These are phyloP conservation scores for Chorisops tibialis DNA, from an alignment of 2,888 invertebrate species.

Conservation along the genomic window DNA sequence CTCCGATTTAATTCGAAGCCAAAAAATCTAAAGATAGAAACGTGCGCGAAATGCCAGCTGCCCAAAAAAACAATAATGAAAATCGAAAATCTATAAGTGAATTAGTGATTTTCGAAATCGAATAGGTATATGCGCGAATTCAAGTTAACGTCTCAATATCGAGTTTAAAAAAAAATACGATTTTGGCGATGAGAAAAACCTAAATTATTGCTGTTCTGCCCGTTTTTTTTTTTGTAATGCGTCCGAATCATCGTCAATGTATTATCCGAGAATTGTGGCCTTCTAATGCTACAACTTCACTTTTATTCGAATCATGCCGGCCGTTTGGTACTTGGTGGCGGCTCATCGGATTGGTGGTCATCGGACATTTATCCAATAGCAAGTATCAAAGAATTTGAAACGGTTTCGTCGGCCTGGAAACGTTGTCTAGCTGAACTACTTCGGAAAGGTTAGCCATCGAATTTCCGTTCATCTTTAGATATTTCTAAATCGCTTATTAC, in stretches of 20 bases:
- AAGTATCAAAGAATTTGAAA: slow-evolving; percentile 84
- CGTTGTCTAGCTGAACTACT: slow-evolving; percentile 71
- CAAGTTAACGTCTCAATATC: no score
- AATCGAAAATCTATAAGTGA: no score
- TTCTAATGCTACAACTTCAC: slow-evolving; percentile 77
- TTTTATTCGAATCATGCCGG: slow-evolving; percentile 78
- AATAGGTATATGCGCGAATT: no score
- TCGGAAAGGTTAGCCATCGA: slow-evolving; percentile 57
- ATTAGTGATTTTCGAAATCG: no score
- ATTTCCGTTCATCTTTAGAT: no score
- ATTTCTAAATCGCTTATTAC: no score
- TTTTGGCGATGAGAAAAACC: background rate
- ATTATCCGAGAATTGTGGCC: slow-evolving; percentile 40
- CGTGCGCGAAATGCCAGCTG: no score
- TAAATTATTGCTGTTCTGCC: background rate
- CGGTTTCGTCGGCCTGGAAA: slow-evolving; percentile 73
- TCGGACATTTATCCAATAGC: slow-evolving; percentile 70
- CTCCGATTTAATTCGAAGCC: no score
- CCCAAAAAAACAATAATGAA: no score
- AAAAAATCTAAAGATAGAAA: no score
- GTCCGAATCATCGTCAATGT: slow-evolving; percentile 17
- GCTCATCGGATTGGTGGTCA: slow-evolving; percentile 44
- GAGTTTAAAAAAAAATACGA: no score
- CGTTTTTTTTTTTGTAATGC: slow-evolving; percentile 10
- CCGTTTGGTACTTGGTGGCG: slow-evolving; percentile 60